Percentiles rank a stretch among this genome's conserved stretches.
phyloP scores from a whole-genome alignment of 2,113 vertebrate genomes.

The Cromileptes altivelis region DNA sequence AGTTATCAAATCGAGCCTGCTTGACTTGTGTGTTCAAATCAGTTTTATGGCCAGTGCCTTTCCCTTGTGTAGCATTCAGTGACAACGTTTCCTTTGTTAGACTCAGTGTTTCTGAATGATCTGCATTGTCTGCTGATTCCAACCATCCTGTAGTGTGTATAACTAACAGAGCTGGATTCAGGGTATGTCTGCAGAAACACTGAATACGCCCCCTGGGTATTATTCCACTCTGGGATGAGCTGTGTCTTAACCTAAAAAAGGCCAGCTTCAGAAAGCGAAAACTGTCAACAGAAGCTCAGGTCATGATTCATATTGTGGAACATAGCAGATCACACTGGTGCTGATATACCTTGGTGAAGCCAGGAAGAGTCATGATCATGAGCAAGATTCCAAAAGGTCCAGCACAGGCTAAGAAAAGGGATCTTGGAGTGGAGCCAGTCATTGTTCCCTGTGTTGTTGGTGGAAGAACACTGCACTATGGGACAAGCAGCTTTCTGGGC shows the following conservation, averaged over 20 bases:
- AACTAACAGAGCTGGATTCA: neutral
- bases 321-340: neutral
- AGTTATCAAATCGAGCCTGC: constrained; percentile 37
- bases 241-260: neutral
- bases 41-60: constrained; percentile 12
- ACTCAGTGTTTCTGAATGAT: constrained; percentile 51
- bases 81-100: constrained; percentile 75
- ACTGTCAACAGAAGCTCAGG: neutral
- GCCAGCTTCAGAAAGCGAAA: neutral
- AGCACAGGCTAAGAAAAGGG: constrained; percentile 2
- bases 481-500: constrained; percentile 35
- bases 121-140: constrained; percentile 59
- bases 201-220: neutral
- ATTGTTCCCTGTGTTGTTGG: constrained; percentile 44
- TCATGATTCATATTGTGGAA: neutral
- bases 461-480: constrained; percentile 13
- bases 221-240: neutral
- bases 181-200: neutral
- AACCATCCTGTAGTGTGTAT: constrained; percentile 15
- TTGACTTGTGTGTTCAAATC: neutral
- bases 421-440: constrained; percentile 17
- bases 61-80: constrained; percentile 17
- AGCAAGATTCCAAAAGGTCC: neutral
- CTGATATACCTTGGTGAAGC: neutral
- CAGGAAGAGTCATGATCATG: neutral